Evolutionary conservation across 2,888 invertebrate genomes (phyloP).

Genomic region (Aspidiotus rigidus): DNA sequence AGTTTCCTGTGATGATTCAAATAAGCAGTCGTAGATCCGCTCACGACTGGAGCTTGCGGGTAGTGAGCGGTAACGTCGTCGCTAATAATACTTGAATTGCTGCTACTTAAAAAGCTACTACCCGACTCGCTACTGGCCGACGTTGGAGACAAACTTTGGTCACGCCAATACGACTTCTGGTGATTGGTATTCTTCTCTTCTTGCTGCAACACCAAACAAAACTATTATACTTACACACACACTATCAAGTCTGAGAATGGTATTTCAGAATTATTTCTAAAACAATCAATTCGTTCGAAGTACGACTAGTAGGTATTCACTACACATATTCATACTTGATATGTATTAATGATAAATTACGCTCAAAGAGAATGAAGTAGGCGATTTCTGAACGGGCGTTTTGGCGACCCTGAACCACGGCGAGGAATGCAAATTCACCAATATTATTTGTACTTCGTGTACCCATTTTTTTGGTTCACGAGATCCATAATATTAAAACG

Average conservation of each 20-base stretch:
- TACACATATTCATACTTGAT: too few species aligned
- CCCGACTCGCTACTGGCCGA: conserved; percentile 21
- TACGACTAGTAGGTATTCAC: too few species aligned
- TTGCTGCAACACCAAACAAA: conserved; percentile 2
- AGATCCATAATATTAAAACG: too few species aligned
- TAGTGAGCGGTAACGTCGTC: conserved; percentile 16
- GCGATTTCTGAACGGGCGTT: too few species aligned
- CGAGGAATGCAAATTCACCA: background rate
- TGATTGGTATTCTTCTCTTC: conserved; percentile 15
- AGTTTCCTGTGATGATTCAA: conserved; percentile 22
- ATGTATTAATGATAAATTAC: too few species aligned
- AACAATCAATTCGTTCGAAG: too few species aligned
- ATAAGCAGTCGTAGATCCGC: background rate
- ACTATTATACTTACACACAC: background rate
- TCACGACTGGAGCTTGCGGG: conserved; percentile 6
- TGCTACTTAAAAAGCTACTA: conserved; percentile 14
- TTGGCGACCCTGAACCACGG: too few species aligned
- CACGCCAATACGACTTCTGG: conserved; percentile 15
- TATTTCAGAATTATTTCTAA: too few species aligned
- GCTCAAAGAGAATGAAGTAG: too few species aligned
- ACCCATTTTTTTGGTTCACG: too few species aligned
- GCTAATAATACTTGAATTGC: conserved; percentile 20
- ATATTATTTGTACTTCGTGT: background rate
- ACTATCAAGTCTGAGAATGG: background rate
- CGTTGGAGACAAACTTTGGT: conserved; percentile 5